phyloP scores from a whole-genome alignment of 2,888 invertebrate species.

The Cephus rjabovi region DNA sequence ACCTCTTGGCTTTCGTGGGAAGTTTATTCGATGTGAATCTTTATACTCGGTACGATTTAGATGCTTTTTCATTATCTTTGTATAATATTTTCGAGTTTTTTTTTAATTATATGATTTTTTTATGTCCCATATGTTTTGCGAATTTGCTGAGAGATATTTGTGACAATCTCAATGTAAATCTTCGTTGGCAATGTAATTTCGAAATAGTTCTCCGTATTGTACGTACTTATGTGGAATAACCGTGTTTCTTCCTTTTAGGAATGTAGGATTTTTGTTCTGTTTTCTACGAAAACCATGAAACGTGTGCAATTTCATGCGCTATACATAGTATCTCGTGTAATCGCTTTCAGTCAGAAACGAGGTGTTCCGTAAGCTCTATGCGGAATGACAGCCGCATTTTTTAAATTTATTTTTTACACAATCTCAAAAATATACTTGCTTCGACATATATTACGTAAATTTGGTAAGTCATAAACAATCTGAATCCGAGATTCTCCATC shows the following conservation, averaged over 20 bases:
- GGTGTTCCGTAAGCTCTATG: neutral
- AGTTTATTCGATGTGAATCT: neutral
- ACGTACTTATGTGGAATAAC: neutral
- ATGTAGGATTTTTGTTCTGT: neutral
- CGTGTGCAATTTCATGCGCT: neutral
- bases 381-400: neutral
- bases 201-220: neutral
- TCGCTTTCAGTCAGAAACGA: neutral
- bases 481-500: neutral
- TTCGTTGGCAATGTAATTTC: neutral
- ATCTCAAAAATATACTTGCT: neutral
- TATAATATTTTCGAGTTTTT: no score
- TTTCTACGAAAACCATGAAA: neutral
- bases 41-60: no score
- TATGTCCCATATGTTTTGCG: neutral
- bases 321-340: neutral
- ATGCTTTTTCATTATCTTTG: no score
- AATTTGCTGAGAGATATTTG: neutral
- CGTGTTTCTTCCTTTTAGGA: neutral
- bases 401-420: neutral
- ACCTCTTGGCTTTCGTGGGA: neutral
- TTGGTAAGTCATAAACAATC: neutral
- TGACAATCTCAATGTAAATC: neutral
- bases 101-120: neutral
- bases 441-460: neutral